Percentiles rank a stretch among this genome's conserved stretches.
These are phyloP conservation scores for Hyperoodon ampullatus DNA, from an alignment of 2,113 vertebrate species.

Conservation along the genomic window DNA sequence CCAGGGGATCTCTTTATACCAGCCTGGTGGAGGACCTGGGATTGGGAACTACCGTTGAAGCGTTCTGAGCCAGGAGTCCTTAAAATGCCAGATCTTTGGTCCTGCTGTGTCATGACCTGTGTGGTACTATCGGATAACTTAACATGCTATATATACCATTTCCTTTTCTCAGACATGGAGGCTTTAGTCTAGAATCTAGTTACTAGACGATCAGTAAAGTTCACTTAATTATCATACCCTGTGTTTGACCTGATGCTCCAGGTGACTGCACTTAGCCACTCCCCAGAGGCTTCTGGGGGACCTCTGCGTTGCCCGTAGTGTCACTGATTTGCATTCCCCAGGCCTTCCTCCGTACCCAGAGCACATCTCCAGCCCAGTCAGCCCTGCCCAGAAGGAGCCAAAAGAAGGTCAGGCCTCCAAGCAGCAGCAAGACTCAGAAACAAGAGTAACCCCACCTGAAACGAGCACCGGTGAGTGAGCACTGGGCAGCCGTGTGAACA, in stretches of 20 bases:
- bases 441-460: neutral
- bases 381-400: constrained; percentile 57
- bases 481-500: accelerated
- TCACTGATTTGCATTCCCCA: constrained; percentile 1
- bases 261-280: neutral
- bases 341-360: constrained; percentile 10
- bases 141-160: accelerated
- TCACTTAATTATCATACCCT: neutral
- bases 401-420: neutral
- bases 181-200: neutral
- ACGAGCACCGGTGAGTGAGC: constrained; percentile 72
- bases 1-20: neutral
- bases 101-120: neutral
- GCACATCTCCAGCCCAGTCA: neutral
- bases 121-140: neutral
- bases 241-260: neutral
- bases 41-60: neutral
- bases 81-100: neutral
- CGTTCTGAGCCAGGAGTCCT: neutral
- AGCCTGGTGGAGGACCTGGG: neutral
- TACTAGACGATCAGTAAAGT: too few species aligned
- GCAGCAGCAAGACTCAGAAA: neutral
- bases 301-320: accelerated
- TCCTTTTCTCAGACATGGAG: neutral
- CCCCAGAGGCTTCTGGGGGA: neutral